Conservation (phyloP, 2,888 invertebrate species). For the Nematopogon swammerdamellus region DNA sequence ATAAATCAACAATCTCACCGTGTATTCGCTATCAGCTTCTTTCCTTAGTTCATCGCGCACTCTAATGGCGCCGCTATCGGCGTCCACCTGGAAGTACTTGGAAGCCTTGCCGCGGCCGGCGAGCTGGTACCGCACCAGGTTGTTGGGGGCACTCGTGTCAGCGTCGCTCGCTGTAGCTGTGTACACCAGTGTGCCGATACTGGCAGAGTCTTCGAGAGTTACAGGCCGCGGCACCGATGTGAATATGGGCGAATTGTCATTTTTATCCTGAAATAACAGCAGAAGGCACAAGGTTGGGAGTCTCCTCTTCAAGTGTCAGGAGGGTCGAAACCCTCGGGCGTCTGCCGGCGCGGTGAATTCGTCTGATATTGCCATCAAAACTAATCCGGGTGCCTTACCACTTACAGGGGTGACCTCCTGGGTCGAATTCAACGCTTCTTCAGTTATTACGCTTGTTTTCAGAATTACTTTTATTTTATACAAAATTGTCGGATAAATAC, state of each 20-base stretch:
- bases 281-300: too few relatives aligned
- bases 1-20: too few relatives aligned
- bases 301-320: too few relatives aligned
- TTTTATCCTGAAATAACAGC: slow-evolving; percentile 76
- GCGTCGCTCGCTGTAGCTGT: slow-evolving; percentile 77
- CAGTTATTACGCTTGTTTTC: too few relatives aligned
- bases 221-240: slow-evolving; percentile 79
- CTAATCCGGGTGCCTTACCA: too few relatives aligned
- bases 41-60: slow-evolving; percentile 82
- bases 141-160: slow-evolving; percentile 83
- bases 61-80: slow-evolving; percentile 75
- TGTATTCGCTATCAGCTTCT: slow-evolving; percentile 84
- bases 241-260: slow-evolving; percentile 86
- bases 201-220: slow-evolving; percentile 77
- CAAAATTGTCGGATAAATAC: too few relatives aligned
- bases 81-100: slow-evolving; percentile 85
- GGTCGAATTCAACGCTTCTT: too few relatives aligned
- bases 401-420: too few relatives aligned
- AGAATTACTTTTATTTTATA: too few relatives aligned
- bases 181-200: slow-evolving; percentile 77
- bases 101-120: slow-evolving; percentile 77
- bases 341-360: too few relatives aligned
- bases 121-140: slow-evolving; percentile 75
- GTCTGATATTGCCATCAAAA: too few relatives aligned
- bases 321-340: too few relatives aligned